A percentile compares a stretch with the other conserved stretches of the same genome.
Conservation (phyloP, 2,888 invertebrate species). For the Dermolepida albohirtum region DNA sequence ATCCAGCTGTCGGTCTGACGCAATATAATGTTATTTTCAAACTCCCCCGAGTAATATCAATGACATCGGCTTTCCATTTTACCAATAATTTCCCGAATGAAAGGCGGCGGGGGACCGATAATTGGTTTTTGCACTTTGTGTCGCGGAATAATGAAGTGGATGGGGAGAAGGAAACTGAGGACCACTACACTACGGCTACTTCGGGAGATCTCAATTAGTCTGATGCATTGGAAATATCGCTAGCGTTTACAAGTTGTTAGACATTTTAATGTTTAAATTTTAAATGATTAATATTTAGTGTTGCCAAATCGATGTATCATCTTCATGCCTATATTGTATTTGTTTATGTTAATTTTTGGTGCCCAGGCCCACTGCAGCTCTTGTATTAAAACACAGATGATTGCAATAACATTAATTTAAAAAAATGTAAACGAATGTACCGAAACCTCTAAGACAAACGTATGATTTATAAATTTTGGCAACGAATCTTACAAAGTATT, state of each 20-base stretch:
- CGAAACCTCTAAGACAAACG: too few species aligned
- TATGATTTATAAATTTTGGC: too few species aligned
- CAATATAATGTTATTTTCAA: conserved; percentile 57
- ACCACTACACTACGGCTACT: conserved; percentile 10
- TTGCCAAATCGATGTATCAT: too few species aligned
- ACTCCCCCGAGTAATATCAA: conserved; percentile 56
- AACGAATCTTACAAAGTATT: too few species aligned
- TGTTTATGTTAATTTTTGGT: too few species aligned
- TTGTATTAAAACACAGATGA: too few species aligned
- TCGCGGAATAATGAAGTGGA: conserved; percentile 29
- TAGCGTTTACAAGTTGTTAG: conserved; percentile 1
- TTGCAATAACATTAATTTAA: too few species aligned
- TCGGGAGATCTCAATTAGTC: conserved; percentile 26
- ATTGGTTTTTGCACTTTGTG: conserved; percentile 49
- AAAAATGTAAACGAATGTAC: too few species aligned
- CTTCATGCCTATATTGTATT: too few species aligned
- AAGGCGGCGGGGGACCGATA: conserved; percentile 40
- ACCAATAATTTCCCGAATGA: conserved; percentile 37
- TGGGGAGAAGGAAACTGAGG: not conserved
- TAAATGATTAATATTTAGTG: not conserved
- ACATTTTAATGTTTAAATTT: not conserved
- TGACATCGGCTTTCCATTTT: conserved; percentile 57
- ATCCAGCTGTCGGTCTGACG: conserved; percentile 40
- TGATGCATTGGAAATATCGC: conserved; percentile 19
- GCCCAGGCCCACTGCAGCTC: too few species aligned